Evolutionary conservation across 2,888 invertebrate genomes (phyloP).

Genomic region (Phania funesta): DNA sequence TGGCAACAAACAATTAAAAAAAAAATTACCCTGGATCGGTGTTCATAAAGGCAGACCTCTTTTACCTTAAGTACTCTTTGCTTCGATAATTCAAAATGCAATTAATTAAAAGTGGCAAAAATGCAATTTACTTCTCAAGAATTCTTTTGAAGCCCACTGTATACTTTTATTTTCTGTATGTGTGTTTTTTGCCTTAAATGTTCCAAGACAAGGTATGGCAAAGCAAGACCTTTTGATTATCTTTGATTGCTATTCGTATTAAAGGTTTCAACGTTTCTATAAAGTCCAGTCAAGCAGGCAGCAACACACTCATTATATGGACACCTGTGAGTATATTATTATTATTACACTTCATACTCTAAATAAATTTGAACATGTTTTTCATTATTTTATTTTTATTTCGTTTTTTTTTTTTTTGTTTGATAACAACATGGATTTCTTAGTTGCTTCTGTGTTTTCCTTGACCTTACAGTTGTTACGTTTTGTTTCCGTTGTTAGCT

Average conservation of each 20-base stretch:
- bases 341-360: conserved; percentile 74
- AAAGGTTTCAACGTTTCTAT: conserved; percentile 59
- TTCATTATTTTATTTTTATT: conserved; percentile 3
- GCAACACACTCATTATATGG: conserved; percentile 68
- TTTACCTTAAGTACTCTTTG: no score
- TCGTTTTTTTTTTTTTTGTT: conserved; percentile 5
- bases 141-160: conserved; percentile 58
- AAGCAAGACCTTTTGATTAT: conserved; percentile 64
- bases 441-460: conserved; percentile 19
- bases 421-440: conserved; percentile 25
- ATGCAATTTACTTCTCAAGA: not conserved
- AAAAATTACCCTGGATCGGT: no score
- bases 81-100: no score
- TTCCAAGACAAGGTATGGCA: conserved; percentile 33
- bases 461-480: conserved; percentile 46
- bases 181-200: conserved; percentile 20
- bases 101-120: no score
- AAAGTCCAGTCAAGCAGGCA: conserved; percentile 42
- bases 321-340: conserved; percentile 79
- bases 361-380: conserved; percentile 35
- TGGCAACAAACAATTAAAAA: no score
- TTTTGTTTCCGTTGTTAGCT: conserved; percentile 16
- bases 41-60: no score
- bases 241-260: conserved; percentile 66
- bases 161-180: not conserved